phyloP scores from a whole-genome alignment of 2,888 invertebrate genomes.

The Byasa hedistus region DNA sequence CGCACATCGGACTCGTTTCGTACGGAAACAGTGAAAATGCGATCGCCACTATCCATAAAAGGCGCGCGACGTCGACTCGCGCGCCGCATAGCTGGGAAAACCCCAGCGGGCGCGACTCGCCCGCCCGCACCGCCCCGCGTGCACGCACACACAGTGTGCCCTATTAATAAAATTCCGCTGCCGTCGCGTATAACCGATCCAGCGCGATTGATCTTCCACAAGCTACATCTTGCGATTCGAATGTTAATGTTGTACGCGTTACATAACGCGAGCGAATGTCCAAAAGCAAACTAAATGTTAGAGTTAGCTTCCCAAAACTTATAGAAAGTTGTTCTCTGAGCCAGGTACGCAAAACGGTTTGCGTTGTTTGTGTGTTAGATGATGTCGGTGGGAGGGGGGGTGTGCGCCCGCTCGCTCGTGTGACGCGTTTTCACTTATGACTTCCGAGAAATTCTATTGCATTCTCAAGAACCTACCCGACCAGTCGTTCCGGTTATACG shows the following conservation, averaged over 20 bases:
- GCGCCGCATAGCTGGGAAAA: conserved; percentile 75
- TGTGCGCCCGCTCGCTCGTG: not conserved
- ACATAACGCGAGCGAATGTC: no score
- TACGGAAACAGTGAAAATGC: conserved; percentile 61
- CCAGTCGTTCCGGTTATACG: conserved; percentile 11
- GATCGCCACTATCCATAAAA: conserved; percentile 52
- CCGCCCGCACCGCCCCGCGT: conserved; percentile 34
- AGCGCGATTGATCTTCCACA: not conserved
- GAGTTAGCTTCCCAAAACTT: no score
- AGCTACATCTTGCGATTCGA: not conserved
- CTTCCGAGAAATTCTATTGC: conserved; percentile 20
- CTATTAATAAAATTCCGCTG: conserved; percentile 30
- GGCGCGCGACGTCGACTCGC: conserved; percentile 53
- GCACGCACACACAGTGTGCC: conserved; percentile 31
- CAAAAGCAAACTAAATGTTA: no score
- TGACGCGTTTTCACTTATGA: conserved; percentile 7
- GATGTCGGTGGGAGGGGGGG: no score
- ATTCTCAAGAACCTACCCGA: conserved; percentile 19
- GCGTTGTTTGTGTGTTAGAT: no score
- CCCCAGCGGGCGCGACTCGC: conserved; percentile 53
- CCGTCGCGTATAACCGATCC: not conserved
- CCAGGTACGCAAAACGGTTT: no score
- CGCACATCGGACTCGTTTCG: conserved; percentile 13
- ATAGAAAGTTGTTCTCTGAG: no score
- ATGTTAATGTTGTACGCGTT: no score